Conservation (phyloP, 2,797 vertebrate genomes). For the Spinus olivaceus region DNA sequence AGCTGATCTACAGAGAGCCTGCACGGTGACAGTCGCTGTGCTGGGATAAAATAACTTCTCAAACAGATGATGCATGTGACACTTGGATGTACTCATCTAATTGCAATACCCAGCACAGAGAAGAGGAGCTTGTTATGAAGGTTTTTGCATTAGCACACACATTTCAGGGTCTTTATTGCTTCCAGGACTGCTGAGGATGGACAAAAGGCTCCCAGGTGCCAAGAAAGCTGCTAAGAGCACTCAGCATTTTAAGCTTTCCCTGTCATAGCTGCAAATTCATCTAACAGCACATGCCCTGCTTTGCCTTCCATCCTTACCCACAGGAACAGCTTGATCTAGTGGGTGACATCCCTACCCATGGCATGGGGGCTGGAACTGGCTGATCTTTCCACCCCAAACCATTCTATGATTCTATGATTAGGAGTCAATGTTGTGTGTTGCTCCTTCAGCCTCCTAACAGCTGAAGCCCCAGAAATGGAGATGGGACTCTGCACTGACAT, state of each 20-base stretch:
- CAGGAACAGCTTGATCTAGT: background rate
- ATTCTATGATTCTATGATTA: background rate
- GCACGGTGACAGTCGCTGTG: accelerated
- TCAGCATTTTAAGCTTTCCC: background rate
- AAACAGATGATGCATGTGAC: background rate
- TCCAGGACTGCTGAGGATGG: background rate
- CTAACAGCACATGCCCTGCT: background rate
- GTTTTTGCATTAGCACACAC: background rate
- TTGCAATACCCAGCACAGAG: background rate
- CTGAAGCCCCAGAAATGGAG: background rate
- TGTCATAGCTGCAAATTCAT: background rate
- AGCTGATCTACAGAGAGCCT: background rate
- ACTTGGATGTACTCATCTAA: conserved; percentile 37
- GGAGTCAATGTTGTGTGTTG: accelerated
- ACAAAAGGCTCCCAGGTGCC: background rate
- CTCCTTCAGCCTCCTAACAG: background rate
- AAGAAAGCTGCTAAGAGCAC: background rate
- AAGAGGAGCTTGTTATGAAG: background rate
- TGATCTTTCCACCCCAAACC: background rate
- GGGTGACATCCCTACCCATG: background rate
- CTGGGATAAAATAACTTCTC: conserved; percentile 7
- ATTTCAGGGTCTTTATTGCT: background rate
- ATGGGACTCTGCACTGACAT: background rate
- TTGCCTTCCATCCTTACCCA: background rate
- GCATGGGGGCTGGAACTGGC: background rate